Evolutionary conservation across 1,140 invertebrate species (phyloP).

Genomic region (Brachionus rotundiformis): DNA sequence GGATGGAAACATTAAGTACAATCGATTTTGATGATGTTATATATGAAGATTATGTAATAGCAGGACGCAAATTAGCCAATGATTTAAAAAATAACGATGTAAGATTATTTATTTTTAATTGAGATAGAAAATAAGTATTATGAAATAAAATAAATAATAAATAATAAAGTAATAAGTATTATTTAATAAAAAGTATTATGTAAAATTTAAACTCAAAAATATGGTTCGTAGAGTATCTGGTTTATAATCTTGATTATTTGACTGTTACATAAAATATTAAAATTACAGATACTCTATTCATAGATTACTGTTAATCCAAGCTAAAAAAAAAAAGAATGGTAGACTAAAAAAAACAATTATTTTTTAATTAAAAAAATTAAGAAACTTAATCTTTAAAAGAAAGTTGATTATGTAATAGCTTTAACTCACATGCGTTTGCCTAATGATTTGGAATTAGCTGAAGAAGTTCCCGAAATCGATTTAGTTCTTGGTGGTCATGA

Average conservation of each 20-base stretch:
- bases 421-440: slow-evolving; percentile 86
- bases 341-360: no score
- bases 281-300: no score
- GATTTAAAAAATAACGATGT: slow-evolving; percentile 66
- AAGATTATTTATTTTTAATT: neutral
- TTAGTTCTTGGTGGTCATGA: slow-evolving; percentile 59
- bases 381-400: neutral
- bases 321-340: no score
- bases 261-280: no score
- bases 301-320: no score
- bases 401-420: slow-evolving; percentile 77
- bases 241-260: no score
- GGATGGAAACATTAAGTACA: slow-evolving; percentile 82
- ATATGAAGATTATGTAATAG: slow-evolving; percentile 79
- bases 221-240: no score
- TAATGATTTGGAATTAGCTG: slow-evolving; percentile 79
- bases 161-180: no score
- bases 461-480: slow-evolving; percentile 78
- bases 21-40: slow-evolving; percentile 84
- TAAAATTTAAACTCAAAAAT: no score
- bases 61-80: slow-evolving; percentile 73
- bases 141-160: neutral
- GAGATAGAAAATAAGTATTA: neutral
- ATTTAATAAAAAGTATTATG: no score
- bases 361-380: no score